Conservation (phyloP, 2,113 vertebrate species). For the Prolemur simus region DNA sequence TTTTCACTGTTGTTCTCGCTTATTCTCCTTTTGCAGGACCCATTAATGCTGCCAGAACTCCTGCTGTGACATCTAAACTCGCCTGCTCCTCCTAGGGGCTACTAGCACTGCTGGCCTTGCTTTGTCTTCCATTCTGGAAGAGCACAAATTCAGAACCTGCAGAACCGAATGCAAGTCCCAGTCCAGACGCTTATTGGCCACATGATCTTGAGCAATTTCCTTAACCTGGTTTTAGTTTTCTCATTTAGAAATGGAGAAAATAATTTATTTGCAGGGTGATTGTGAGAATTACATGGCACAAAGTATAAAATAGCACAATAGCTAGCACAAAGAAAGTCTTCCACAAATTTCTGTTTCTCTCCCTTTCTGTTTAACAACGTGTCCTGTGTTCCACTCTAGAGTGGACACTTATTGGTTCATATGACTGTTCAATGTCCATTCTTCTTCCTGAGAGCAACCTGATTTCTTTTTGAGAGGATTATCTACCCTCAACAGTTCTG, state of each 20-base stretch:
- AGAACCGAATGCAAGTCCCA: not conserved
- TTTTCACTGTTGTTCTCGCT: not conserved
- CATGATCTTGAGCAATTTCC: not conserved
- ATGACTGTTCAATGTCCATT: not conserved
- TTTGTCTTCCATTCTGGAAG: not conserved
- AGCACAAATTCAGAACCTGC: not conserved
- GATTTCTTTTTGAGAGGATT: not conserved
- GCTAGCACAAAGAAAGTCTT: not conserved
- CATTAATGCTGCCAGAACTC: not conserved
- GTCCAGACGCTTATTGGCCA: not conserved
- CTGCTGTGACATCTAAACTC: no score
- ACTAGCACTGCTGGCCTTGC: no score
- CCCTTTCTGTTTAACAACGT: not conserved
- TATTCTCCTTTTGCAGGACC: not conserved
- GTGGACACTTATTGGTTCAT: no score
- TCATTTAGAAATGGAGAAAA: not conserved
- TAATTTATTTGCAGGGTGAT: not conserved
- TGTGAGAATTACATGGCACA: not conserved
- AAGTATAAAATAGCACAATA: not conserved
- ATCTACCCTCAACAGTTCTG: not conserved
- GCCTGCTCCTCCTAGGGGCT: not conserved
- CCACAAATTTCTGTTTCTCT: not conserved
- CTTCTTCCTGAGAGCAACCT: not conserved
- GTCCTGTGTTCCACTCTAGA: not conserved
- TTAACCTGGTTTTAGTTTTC: not conserved